These are phyloP conservation scores for Chunga burmeisteri DNA, from an alignment of 2,113 vertebrate genomes.

Conservation along the genomic window DNA sequence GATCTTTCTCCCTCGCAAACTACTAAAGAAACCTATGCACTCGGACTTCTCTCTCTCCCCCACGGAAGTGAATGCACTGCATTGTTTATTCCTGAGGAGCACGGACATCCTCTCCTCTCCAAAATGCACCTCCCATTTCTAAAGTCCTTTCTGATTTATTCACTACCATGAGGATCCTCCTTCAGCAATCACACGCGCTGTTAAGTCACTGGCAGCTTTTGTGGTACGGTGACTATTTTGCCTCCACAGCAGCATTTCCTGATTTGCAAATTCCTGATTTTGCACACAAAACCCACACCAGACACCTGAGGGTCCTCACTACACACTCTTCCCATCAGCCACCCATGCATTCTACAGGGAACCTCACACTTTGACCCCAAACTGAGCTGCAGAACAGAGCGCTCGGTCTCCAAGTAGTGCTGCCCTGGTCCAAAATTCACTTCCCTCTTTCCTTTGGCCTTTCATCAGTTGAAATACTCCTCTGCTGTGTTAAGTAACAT, in stretches of 20 bases:
- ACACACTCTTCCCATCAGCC: neutral
- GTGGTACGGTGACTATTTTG: neutral
- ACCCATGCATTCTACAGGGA: rapidly evolving
- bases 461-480: neutral
- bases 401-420: neutral
- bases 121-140: neutral
- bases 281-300: neutral
- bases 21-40: neutral
- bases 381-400: neutral
- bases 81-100: neutral
- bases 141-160: neutral
- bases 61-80: neutral
- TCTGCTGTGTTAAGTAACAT: neutral
- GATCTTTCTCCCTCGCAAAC: neutral
- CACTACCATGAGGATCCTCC: neutral
- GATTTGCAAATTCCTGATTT: neutral
- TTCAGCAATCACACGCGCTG: neutral
- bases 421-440: neutral
- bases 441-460: neutral
- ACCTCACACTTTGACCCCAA: neutral
- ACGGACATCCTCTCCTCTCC: neutral
- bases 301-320: neutral
- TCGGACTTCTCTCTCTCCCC: neutral
- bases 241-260: neutral
- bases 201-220: neutral